phyloP scores from a whole-genome alignment of 2,888 invertebrate species.

The Mechanitis messenoides region DNA sequence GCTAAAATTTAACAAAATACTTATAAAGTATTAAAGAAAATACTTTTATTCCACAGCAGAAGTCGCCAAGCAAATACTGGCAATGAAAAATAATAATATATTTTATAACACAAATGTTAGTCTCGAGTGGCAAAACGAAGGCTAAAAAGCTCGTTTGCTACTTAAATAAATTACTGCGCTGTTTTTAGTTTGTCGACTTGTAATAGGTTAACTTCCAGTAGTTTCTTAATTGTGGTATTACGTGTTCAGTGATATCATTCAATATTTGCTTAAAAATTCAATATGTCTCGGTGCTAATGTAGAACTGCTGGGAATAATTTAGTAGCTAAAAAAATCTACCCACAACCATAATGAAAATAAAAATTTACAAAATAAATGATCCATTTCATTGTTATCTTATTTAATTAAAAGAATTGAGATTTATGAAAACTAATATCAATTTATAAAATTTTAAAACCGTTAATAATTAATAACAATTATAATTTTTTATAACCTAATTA shows the following conservation, averaged over 20 bases:
- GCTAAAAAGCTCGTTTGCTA: conserved; percentile 1
- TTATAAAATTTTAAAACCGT: too few relatives aligned
- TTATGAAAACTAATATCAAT: too few relatives aligned
- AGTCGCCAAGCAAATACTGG: neutral
- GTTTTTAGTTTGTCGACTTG: conserved; percentile 5
- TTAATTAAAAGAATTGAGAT: too few relatives aligned
- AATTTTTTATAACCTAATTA: too few relatives aligned
- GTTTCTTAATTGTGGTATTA: conserved; percentile 2
- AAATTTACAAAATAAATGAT: too few relatives aligned
- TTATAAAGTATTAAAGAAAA: neutral
- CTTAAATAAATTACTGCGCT: conserved; percentile 6
- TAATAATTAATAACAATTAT: too few relatives aligned
- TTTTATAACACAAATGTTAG: conserved; percentile 5
- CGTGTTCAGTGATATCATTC: neutral
- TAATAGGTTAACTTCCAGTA: neutral
- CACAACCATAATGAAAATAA: too few relatives aligned
- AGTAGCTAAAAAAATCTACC: too few relatives aligned
- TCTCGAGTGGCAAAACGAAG: conserved; percentile 2
- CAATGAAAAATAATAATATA: conserved; percentile 5
- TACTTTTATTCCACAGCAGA: neutral
- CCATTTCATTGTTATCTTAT: too few relatives aligned
- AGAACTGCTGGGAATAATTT: too few relatives aligned
- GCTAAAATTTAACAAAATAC: too few relatives aligned
- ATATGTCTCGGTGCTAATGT: too few relatives aligned
- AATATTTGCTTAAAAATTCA: neutral